Conservation (phyloP, 2,113 vertebrate genomes). For the Aplodontia rufa region DNA sequence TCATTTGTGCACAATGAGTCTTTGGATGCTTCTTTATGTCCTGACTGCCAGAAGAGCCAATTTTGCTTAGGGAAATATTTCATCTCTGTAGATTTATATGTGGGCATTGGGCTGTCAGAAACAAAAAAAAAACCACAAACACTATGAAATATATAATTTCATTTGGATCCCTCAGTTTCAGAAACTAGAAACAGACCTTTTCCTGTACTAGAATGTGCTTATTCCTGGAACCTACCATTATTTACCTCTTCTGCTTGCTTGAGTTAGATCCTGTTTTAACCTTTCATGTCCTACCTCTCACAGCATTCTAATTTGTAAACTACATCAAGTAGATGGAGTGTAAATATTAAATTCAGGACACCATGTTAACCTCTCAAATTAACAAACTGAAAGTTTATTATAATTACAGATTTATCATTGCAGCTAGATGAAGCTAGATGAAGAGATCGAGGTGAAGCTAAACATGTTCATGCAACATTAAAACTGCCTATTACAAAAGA, state of each 20-base stretch:
- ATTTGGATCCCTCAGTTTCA: not conserved
- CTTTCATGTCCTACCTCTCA: constrained; percentile 5
- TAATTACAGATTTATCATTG: constrained; percentile 41
- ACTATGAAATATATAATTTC: not conserved
- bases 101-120: not conserved
- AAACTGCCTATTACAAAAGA: constrained; percentile 42
- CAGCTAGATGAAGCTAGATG: constrained; percentile 39
- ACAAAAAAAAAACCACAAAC: too few relatives aligned
- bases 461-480: not conserved
- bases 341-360: constrained; percentile 60
- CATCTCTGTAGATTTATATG: constrained; percentile 17
- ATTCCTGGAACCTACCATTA: not conserved
- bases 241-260: constrained; percentile 24
- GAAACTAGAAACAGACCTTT: constrained; percentile 33
- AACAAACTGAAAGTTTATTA: constrained; percentile 63
- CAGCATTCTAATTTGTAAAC: constrained; percentile 49
- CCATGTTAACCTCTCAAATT: constrained; percentile 36
- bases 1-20: constrained; percentile 27
- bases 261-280: constrained; percentile 59
- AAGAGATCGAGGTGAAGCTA: not conserved
- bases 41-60: not conserved
- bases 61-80: constrained; percentile 49
- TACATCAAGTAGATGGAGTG: constrained; percentile 39
- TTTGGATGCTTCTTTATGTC: not conserved
- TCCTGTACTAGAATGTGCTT: not conserved